Base-by-base conservation (phyloP, 1,140 invertebrate species). In the Augochlora pura region DNA sequence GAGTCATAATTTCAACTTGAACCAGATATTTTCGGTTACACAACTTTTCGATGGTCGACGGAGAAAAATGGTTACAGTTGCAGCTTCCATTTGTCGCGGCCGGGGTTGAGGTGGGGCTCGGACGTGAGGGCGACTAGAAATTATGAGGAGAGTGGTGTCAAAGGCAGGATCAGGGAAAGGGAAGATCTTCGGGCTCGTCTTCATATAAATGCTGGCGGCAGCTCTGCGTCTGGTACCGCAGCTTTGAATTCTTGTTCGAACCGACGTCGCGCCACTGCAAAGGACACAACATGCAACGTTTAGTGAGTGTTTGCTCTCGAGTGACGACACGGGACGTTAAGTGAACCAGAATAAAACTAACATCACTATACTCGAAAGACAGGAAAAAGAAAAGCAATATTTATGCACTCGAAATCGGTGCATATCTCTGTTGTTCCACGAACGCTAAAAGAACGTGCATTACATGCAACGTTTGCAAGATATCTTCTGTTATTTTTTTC, bases 161-260 rank as follows among this genome's bases (percentile, higher is more conserved):
- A 63, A 78, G 23, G 66, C 38, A 66, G 49, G 63, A 59, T 42
- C 32, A 80, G 69, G 85, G 90, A 90, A 91, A 89, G 91, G 90
- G 90, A 91, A 88, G 87, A 91, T 90, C 89, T 63, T 90, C 89
- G 49, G 83, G 84, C 73, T 79, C 82, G 86, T 91, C 90, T 91
- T 91, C 88, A 87, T 92, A 92, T 92, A 92, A 92, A 92, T 92
- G 88, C 87, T 83, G 88, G 68, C 74, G 84, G 82, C 85, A 84
- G 80, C 88, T 32, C 32, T 88, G 85, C 86, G 83, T 85, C 85
- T 82, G 85, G 87, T 88, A 90, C 64, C 49, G 66, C 88, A 90
- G 91, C 89, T 91, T 88, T 88, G 81, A 46, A 46, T 89, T 89
- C 90, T 89, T 69, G 89, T 89, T 88, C 84, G 88, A 91, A 90